Percentiles rank a stretch among this genome's conserved stretches.
Conservation (phyloP, 1,140 invertebrate species). For the Thrips palmi region DNA sequence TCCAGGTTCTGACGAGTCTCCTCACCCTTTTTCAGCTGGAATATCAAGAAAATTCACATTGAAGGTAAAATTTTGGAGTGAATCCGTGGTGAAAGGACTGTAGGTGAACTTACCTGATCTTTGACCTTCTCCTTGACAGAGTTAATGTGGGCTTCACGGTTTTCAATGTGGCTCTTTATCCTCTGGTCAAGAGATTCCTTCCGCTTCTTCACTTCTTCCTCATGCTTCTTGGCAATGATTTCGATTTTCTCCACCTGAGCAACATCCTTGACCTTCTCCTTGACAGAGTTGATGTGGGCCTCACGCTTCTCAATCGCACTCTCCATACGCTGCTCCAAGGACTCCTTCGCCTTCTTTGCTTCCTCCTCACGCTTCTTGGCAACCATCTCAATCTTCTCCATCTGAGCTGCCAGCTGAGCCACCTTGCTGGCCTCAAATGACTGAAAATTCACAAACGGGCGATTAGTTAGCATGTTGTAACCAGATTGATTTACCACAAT, state of each 20-base stretch:
- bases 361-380: constrained; percentile 75
- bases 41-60: no score
- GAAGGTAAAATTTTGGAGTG: no score
- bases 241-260: no score
- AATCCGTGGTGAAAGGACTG: no score
- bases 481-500: background rate
- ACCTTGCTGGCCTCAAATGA: constrained; percentile 69
- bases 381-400: constrained; percentile 75
- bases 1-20: constrained; percentile 62
- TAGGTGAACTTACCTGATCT: no score
- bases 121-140: constrained; percentile 73
- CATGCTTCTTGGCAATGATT: constrained; percentile 72
- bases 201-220: constrained; percentile 64
- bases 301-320: constrained; percentile 70
- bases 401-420: constrained; percentile 57
- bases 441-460: constrained; percentile 26
- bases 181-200: constrained; percentile 74
- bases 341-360: constrained; percentile 62
- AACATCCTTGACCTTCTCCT: constrained; percentile 67
- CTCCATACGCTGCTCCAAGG: constrained; percentile 79
- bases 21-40: constrained; percentile 63
- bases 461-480: background rate
- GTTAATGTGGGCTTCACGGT: constrained; percentile 71
- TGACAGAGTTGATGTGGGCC: constrained; percentile 68
- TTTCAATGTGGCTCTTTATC: constrained; percentile 73